Percentiles rank a stretch among this genome's conserved stretches.
phyloP scores from a whole-genome alignment of 2,888 invertebrate species.

The Tiliacea citrago region DNA sequence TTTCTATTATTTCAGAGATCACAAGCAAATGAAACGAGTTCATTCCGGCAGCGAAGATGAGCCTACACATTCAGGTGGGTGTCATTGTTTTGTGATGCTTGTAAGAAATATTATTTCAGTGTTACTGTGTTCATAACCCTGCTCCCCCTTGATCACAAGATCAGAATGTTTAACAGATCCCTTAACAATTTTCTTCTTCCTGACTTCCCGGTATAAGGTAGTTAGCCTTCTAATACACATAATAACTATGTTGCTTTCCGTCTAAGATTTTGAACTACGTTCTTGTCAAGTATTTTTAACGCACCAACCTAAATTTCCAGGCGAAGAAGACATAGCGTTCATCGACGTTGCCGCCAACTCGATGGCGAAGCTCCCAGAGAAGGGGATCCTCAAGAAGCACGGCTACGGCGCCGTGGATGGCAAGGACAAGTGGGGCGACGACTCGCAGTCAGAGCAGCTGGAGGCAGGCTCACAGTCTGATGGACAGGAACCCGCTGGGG shows the following conservation, averaged over 20 bases:
- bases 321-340: constrained; percentile 95
- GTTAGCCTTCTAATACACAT: not conserved
- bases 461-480: constrained; percentile 93
- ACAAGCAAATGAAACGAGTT: constrained; percentile 95
- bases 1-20: constrained; percentile 92
- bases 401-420: constrained; percentile 94
- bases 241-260: not conserved
- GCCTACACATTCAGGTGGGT: constrained; percentile 93
- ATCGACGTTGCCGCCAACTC: constrained; percentile 95
- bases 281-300: not conserved
- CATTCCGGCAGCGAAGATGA: constrained; percentile 95
- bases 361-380: constrained; percentile 95
- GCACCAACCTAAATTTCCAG: constrained; percentile 79
- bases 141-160: not conserved
- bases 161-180: not conserved
- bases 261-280: no score
- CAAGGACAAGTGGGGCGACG: constrained; percentile 94
- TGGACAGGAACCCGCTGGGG: constrained; percentile 92
- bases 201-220: not conserved
- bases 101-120: not conserved
- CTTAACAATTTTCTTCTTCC: not conserved
- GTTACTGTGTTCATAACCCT: not conserved
- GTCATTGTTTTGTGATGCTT: not conserved
- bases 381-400: constrained; percentile 97
- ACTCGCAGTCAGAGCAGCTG: constrained; percentile 93